Base-by-base conservation (phyloP, 2,888 invertebrate species). In the Parnassius apollo region DNA sequence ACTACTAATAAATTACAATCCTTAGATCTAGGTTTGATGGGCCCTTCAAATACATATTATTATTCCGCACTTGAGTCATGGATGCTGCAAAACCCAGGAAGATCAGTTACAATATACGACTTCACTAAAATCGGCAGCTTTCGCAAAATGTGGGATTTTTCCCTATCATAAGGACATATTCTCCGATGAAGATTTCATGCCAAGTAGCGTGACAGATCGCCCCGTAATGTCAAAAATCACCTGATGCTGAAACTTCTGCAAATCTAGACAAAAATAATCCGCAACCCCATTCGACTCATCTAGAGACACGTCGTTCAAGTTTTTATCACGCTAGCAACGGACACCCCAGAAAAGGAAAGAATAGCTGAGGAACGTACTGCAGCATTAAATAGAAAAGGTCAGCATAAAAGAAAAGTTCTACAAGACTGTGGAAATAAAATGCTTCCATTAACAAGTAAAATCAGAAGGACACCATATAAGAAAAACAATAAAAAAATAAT, bases 1-100 rank as follows among this genome's bases (percentile, higher is more conserved):
- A 70, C 70, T 7, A 66, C 71, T 49, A 68, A 66, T 13, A 70
- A 67, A 18, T 61, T 69, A 61, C 72, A 71, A 61, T 68, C 70
- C 10, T 62, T 71, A 18, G 69, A 71, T 63, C 70, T 73, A n/a
- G 69, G 68, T 18, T 58, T 71, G 44, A 66, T 66, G 50, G 62
- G 56, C 1, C 68, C 70, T 11, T 71, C 71, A 48, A 68, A 71
- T 59, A 60, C 58, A 4, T 68, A 64, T 60, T 69, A 67, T 56
- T 66, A 67, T 54, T 54, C 61, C 12, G 71, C 67, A 35, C 62
- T 71, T n/a, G 68, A 70, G 57, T 68, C 69, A 8, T 73, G 71
- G 69, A 44, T 44, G 44, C 44, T 44, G 44, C 44, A 44, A 25
- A 67, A 72, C 54, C 70, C 70, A 13, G 69, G 69, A 18, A 67